Evolutionary conservation across 2,113 vertebrate genomes (phyloP), one percentile per base, ranked within the genome.

Genomic region (Piaya cayana): DNA sequence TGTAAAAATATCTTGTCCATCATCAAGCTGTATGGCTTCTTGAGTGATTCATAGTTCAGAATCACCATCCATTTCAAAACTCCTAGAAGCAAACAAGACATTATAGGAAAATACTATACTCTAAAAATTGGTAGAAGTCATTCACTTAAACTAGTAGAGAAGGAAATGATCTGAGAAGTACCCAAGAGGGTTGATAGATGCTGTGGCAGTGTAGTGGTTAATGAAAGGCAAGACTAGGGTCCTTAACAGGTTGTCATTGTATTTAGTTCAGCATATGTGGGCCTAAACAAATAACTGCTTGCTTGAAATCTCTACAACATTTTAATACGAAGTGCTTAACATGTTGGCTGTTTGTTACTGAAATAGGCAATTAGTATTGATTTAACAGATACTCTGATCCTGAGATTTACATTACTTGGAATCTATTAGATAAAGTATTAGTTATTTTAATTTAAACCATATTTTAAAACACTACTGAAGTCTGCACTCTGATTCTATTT

Each of bases 401-500:
- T 22, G 15, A 76, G 91, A 52, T 80, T 85, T 79, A 49, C n/a
- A 21, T 72, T 80, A 34, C n/a, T 30, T 53, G 13, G 3, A 65
- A 37, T 45, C 32, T 90, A 8, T 68, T 83, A 80, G 77, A 64
- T 70, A 92, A 94, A 95, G 86, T 50, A 83, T 39, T 68, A 49
- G 22, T 9, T 20, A 15, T 29, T 59, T 92, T 82, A 42, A 69
- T 93, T 96, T 83, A 83, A 90, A 76, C 77, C 6, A 8, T 36
- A 27, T 91, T 95, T 95, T 88, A 74, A 92, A 90, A 63, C 39
- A 72, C 76, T 82, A 36, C 71, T 53, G 63, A 92, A 96, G 79
- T 34, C 79, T 90, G 74, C 59, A 53, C 82, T 88, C 80, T 79
- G 87, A 67, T 81, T 95, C 80, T 83, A 71, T 58, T 91, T 80